Percentiles rank a stretch among this genome's conserved stretches.
Evolutionary conservation across 2,888 invertebrate species (phyloP).

Genomic region (Buathra laborator): DNA sequence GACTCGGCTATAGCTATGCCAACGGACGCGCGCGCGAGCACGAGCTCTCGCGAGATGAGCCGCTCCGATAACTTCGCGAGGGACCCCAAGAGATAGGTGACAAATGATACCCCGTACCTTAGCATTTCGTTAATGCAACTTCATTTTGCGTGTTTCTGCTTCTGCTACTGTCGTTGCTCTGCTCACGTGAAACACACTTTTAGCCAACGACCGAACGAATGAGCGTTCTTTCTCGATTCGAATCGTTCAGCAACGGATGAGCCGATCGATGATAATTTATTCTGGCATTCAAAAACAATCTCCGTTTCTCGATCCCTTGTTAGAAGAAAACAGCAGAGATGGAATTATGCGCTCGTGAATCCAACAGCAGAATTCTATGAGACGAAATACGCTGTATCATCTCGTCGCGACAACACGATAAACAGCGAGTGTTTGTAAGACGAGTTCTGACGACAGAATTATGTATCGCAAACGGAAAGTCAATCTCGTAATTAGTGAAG

Average conservation of each 20-base stretch:
- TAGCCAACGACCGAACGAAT: not conserved
- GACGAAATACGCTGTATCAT: conserved; percentile 2
- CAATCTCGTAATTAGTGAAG: not conserved
- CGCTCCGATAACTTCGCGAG: conserved; percentile 70
- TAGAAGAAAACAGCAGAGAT: conserved; percentile 6
- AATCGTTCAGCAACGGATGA: conserved; percentile 21
- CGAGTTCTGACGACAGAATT: not conserved
- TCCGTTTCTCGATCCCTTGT: not conserved
- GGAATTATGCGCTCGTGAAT: conserved; percentile 4
- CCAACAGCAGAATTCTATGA: conserved; percentile 2
- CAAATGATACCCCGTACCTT: conserved; percentile 76
- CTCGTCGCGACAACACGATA: not conserved
- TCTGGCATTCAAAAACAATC: conserved; percentile 14
- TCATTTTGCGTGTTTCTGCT: conserved; percentile 71
- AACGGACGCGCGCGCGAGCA: conserved; percentile 52
- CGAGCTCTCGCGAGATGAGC: conserved; percentile 60
- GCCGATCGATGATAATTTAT: conserved; percentile 30
- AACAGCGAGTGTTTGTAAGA: not conserved
- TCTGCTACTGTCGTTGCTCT: conserved; percentile 31
- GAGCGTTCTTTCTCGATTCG: conserved; percentile 33
- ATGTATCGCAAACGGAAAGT: not conserved
- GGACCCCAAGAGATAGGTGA: conserved; percentile 74
- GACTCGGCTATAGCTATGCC: conserved; percentile 56
- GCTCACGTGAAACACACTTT: conserved; percentile 25
- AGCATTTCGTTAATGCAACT: conserved; percentile 75